A percentile compares a stretch with the other conserved stretches of the same genome.
These are phyloP conservation scores for Motacilla tschutschensis DNA, from an alignment of 2,113 vertebrate genomes.

Conservation along the genomic window DNA sequence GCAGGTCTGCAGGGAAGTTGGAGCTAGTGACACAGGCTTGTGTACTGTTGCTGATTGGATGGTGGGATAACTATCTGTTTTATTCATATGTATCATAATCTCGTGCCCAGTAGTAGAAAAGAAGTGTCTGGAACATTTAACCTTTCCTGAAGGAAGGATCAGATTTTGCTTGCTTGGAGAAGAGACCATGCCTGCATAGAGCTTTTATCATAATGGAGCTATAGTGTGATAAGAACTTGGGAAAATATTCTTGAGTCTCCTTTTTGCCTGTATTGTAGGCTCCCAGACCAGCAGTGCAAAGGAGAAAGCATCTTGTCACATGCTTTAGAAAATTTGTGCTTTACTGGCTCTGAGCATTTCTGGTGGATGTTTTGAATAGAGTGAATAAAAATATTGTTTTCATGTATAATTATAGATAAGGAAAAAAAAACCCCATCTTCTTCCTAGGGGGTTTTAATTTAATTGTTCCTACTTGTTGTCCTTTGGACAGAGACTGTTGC, in stretches of 20 bases:
- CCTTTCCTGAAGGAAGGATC: not conserved
- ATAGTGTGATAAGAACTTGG: not conserved
- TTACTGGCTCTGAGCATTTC: not conserved
- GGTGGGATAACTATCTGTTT: not conserved
- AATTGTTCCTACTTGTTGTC: not conserved
- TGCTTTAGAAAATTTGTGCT: not conserved
- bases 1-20: not conserved
- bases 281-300: not conserved
- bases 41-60: not conserved
- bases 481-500: not conserved
- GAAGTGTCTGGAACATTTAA: not conserved
- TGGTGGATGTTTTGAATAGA: not conserved
- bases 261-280: not conserved
- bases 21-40: not conserved
- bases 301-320: not conserved
- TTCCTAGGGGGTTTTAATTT: not conserved
- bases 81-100: not conserved
- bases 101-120: not conserved
- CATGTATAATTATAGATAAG: not conserved
- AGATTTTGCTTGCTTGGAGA: not conserved
- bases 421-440: accelerated
- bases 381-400: not conserved
- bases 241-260: not conserved
- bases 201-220: not conserved
- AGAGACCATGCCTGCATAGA: not conserved